Percentiles rank a stretch among this genome's conserved stretches.
Evolutionary conservation across 1,140 invertebrate genomes (phyloP).

Genomic region (Bombyx mandarina): DNA sequence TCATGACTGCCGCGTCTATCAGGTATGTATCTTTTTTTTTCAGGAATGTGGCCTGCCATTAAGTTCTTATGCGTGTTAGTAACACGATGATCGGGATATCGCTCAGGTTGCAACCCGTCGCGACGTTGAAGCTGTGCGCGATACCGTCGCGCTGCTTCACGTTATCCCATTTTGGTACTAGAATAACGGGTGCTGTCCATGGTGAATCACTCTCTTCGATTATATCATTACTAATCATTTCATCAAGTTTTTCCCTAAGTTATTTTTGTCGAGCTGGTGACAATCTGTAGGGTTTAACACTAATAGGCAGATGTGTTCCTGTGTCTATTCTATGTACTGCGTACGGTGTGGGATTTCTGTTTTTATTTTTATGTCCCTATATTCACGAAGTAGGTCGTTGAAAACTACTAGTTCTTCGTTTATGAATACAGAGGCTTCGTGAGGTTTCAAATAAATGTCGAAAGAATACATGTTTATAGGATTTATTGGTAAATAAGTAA

Average conservation of each 20-base stretch:
- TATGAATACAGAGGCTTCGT: background rate
- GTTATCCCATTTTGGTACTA: slow-evolving; percentile 18
- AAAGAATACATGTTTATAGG: background rate
- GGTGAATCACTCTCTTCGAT: slow-evolving; percentile 17
- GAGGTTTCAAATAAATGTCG: background rate
- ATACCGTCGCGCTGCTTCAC: no score
- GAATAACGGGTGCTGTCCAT: slow-evolving; percentile 22
- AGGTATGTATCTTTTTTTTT: no score
- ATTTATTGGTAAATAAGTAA: background rate
- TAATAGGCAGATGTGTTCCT: slow-evolving; percentile 13
- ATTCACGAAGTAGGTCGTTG: background rate
- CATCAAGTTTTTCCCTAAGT: slow-evolving; percentile 13
- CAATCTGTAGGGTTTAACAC: slow-evolving; percentile 19
- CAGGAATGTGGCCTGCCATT: no score
- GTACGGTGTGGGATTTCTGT: no score
- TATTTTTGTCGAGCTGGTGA: slow-evolving; percentile 10
- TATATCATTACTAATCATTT: slow-evolving; percentile 14
- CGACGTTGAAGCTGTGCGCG: no score
- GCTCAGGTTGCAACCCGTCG: no score
- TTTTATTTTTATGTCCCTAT: no score
- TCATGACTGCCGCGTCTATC: no score
- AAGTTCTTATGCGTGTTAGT: no score
- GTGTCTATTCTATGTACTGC: slow-evolving; percentile 18
- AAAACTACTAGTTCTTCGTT: background rate
- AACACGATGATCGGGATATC: no score